Conservation (phyloP, 2,113 vertebrate genomes). For the Progne subis region DNA sequence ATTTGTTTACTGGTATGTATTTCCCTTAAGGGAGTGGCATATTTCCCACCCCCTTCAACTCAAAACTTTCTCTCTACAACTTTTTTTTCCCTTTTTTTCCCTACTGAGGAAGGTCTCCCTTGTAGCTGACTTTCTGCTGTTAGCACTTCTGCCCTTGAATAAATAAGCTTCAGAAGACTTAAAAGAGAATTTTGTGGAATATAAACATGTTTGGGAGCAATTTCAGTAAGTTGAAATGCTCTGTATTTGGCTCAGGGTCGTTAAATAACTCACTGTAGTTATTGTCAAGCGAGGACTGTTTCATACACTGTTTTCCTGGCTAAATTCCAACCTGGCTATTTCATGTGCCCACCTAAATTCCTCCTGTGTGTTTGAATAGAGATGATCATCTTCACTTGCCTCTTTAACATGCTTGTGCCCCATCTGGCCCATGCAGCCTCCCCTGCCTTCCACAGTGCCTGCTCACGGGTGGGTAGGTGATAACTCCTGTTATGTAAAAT, state of each 20-base stretch:
- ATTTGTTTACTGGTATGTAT: slow-evolving; percentile 16
- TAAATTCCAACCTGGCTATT: not conserved
- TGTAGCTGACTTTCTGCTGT: not conserved
- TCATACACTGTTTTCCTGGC: not conserved
- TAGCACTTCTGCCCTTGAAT: not conserved
- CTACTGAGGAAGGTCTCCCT: not conserved
- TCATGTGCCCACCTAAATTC: slow-evolving; percentile 30
- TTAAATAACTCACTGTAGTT: slow-evolving; percentile 4
- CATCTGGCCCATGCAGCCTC: not conserved
- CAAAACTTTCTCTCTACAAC: not conserved
- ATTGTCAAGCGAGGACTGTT: not conserved
- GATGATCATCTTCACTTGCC: not conserved
- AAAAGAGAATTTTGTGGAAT: slow-evolving; percentile 11
- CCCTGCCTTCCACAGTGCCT: not conserved
- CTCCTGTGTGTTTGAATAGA: not conserved
- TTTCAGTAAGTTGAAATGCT: slow-evolving; percentile 31
- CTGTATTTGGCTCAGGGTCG: not conserved
- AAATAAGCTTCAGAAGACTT: slow-evolving; percentile 3
- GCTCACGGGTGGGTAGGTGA: not conserved
- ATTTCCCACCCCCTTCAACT: not conserved
- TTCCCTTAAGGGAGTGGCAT: slow-evolving; percentile 15
- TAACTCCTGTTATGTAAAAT: not conserved
- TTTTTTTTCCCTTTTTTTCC: not conserved
- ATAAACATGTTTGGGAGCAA: slow-evolving; percentile 28
- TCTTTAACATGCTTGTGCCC: not conserved